Evolutionary conservation across 2,797 vertebrate species (phyloP).

Genomic region (Chlorospingus flavigularis): DNA sequence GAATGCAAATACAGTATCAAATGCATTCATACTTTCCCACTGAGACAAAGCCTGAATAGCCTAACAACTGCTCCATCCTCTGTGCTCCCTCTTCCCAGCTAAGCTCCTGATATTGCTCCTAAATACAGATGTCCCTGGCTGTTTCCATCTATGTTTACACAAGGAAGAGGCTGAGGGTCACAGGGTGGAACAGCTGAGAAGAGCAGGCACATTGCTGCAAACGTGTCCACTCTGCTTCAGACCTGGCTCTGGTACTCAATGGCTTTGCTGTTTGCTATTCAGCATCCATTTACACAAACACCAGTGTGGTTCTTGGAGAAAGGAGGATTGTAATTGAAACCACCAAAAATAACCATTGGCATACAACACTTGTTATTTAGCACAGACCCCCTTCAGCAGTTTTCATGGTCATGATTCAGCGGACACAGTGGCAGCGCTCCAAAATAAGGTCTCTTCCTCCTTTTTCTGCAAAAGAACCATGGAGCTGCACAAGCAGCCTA

Average conservation of each 20-base stretch:
- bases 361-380: conserved; percentile 66
- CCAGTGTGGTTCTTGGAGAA: conserved; percentile 31
- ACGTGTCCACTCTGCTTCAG: conserved; percentile 19
- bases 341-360: conserved; percentile 82
- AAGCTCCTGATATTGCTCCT: conserved; percentile 23
- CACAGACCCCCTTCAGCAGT: conserved; percentile 57
- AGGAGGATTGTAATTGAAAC: conserved; percentile 84
- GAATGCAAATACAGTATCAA: conserved; percentile 43
- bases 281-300: conserved; percentile 57
- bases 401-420: conserved; percentile 44
- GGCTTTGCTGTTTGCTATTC: conserved; percentile 29
- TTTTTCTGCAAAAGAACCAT: background rate
- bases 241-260: background rate
- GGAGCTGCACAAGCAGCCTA: background rate
- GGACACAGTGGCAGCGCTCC: background rate
- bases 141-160: conserved; percentile 43
- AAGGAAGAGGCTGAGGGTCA: background rate
- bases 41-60: conserved; percentile 50
- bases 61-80: conserved; percentile 26
- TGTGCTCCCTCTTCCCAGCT: conserved; percentile 17
- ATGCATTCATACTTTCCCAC: conserved; percentile 54
- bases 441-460: background rate
- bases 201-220: conserved; percentile 25
- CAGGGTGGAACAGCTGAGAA: background rate
- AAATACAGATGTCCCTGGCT: conserved; percentile 24